Evolutionary conservation across 2,888 invertebrate species (phyloP).

Genomic region (Microctonus hyperodae): DNA sequence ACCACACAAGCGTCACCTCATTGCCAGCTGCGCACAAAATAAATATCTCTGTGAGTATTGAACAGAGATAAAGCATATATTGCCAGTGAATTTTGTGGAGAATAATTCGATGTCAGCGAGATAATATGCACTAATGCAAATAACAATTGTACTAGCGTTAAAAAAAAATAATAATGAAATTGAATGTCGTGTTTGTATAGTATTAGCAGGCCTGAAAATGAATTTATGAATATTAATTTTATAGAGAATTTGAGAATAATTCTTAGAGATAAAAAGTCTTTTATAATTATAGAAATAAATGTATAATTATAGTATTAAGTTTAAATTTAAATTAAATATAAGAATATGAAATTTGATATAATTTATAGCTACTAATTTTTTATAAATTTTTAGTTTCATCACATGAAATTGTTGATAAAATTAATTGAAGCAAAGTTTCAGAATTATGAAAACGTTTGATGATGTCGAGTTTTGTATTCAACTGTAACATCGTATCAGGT

Average conservation of each 20-base stretch:
- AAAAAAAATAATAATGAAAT: constrained; percentile 13
- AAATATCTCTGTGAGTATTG: constrained; percentile 32
- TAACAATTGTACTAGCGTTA: constrained; percentile 11
- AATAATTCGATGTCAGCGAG: constrained; percentile 21
- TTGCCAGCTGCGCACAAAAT: constrained; percentile 30
- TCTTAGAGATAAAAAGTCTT: no score
- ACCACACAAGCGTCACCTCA: constrained; percentile 31
- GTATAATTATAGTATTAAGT: no score
- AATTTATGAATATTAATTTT: no score
- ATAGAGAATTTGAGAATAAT: no score
- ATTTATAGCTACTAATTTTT: not conserved
- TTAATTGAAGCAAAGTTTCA: no score
- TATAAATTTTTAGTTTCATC: not conserved
- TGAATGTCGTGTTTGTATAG: constrained; percentile 14
- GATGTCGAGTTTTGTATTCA: not conserved
- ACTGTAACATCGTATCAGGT: not conserved
- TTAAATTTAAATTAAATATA: not conserved
- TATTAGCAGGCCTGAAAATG: no score
- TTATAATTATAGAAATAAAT: no score
- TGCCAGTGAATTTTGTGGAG: constrained; percentile 25
- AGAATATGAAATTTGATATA: not conserved
- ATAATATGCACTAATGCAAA: constrained; percentile 27
- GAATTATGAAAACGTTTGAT: no score
- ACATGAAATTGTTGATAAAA: not conserved
- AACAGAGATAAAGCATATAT: constrained; percentile 20